These are phyloP conservation scores for Drosophila leontia DNA, from an alignment of 1,140 invertebrate species.

Conservation along the genomic window DNA sequence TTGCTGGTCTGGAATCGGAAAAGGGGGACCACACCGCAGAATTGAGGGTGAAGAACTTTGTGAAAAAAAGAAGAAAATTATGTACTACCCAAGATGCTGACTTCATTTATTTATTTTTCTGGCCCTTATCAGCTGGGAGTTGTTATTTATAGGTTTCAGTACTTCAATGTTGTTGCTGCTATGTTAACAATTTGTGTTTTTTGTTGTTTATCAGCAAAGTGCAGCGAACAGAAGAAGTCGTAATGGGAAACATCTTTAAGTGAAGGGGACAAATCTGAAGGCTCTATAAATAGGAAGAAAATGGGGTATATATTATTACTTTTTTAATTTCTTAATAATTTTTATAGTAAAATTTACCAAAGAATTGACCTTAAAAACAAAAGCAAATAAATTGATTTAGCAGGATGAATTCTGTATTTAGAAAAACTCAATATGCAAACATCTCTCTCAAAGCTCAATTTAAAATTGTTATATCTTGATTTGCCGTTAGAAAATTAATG, in stretches of 20 bases:
- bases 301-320: too few relatives aligned
- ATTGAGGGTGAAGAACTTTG: slow-evolving; percentile 50
- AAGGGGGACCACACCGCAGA: not conserved
- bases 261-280: not conserved
- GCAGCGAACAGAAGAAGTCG: slow-evolving; percentile 44
- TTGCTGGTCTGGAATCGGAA: slow-evolving; percentile 13
- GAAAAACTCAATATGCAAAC: not conserved
- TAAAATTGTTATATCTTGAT: too few relatives aligned
- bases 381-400: not conserved
- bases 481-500: not conserved
- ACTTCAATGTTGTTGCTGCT: slow-evolving; percentile 35
- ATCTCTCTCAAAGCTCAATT: not conserved
- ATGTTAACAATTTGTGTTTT: slow-evolving; percentile 63
- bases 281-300: not conserved
- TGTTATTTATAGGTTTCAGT: slow-evolving; percentile 69
- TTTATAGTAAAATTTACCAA: accelerated
- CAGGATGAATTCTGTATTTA: too few relatives aligned
- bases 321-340: not conserved
- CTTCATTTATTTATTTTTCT: slow-evolving; percentile 72
- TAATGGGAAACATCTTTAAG: slow-evolving; percentile 18
- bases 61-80: slow-evolving; percentile 53
- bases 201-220: slow-evolving; percentile 76
- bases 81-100: slow-evolving; percentile 78
- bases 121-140: slow-evolving; percentile 64
- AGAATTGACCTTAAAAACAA: not conserved